Evolutionary conservation across 2,797 vertebrate genomes (phyloP).

Genomic region (Lacerta agilis): DNA sequence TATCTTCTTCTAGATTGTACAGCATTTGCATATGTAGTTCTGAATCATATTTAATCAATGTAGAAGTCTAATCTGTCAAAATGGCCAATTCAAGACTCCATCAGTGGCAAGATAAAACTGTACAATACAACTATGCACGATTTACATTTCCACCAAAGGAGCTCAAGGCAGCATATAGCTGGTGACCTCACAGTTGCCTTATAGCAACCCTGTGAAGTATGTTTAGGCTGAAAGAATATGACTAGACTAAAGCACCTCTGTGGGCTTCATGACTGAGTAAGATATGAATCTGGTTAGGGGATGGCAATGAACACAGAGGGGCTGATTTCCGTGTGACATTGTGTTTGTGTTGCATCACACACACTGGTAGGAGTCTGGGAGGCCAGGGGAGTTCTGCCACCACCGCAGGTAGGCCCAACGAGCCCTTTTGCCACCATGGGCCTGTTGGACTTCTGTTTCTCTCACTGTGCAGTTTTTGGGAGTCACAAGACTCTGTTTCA

Average conservation of each 20-base stretch:
- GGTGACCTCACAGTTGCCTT: not conserved
- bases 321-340: no score
- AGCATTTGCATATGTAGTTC: not conserved
- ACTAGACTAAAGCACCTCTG: not conserved
- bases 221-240: not conserved
- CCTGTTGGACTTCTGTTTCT: no score
- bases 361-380: no score
- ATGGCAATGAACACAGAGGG: no score
- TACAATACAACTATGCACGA: not conserved
- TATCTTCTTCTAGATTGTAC: not conserved
- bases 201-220: not conserved
- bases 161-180: not conserved
- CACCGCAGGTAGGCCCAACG: no score
- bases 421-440: no score
- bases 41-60: not conserved
- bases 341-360: no score
- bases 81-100: not conserved
- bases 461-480: no score
- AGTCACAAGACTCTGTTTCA: no score
- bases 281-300: not conserved
- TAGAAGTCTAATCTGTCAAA: slow-evolving; percentile 10
- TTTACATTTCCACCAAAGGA: not conserved
- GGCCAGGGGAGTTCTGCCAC: no score
- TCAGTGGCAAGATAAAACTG: not conserved
- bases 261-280: not conserved